A percentile compares a stretch with the other conserved stretches of the same genome.
phyloP scores from a whole-genome alignment of 2,113 vertebrate genomes.

The Bubalus kerabau region DNA sequence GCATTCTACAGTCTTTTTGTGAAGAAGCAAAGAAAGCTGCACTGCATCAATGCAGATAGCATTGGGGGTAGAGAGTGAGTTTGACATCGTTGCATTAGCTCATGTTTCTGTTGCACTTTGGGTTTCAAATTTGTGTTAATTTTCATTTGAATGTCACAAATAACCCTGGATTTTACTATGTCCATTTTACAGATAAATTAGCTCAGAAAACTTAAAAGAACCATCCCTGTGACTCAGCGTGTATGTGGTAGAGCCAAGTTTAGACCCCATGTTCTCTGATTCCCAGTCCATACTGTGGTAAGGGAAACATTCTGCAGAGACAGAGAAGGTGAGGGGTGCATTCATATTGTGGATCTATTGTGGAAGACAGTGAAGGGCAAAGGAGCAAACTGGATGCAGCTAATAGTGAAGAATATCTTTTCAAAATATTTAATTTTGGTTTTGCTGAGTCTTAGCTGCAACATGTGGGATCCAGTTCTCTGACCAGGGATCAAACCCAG shows the following conservation, averaged over 20 bases:
- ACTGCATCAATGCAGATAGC: background rate
- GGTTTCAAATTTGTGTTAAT: background rate
- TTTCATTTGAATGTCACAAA: background rate
- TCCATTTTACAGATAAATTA: background rate
- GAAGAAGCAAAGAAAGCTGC: background rate
- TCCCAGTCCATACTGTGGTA: background rate
- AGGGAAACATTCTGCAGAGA: background rate
- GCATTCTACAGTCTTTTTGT: background rate
- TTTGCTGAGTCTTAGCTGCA: background rate
- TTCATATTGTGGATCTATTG: background rate
- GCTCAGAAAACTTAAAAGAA: background rate
- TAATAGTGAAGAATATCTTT: background rate
- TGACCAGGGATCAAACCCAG: background rate
- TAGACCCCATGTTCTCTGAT: background rate
- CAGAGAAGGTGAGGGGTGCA: background rate
- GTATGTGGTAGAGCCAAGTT: background rate
- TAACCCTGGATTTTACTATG: background rate
- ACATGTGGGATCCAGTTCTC: background rate
- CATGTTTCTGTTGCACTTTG: background rate
- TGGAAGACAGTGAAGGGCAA: background rate
- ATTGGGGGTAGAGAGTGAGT: background rate
- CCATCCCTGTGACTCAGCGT: background rate
- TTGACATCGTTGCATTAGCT: background rate
- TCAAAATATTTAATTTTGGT: background rate
- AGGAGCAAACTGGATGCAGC: background rate